Evolutionary conservation across 2,888 invertebrate genomes (phyloP).

Genomic region (Biston stratarius): DNA sequence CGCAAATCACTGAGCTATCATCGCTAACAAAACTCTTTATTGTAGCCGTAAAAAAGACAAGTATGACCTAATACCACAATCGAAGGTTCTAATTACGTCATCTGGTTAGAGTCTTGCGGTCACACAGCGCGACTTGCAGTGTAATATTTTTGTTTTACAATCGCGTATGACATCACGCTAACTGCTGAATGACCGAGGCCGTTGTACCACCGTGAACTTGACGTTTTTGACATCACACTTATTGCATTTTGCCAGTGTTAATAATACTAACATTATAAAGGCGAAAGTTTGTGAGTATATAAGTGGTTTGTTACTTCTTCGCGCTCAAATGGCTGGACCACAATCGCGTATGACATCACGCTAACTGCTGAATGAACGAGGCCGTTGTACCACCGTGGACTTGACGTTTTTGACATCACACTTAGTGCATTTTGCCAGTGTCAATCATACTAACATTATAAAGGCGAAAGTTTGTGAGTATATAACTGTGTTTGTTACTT

Average conservation of each 20-base stretch:
- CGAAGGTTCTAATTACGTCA: conserved; percentile 18
- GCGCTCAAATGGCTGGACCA: too few relatives aligned
- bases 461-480: too few relatives aligned
- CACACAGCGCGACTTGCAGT: conserved; percentile 19
- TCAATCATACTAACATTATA: too few relatives aligned
- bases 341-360: conserved; percentile 28
- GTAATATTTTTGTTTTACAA: conserved; percentile 7
- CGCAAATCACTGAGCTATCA: too few relatives aligned
- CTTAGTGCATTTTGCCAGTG: neutral
- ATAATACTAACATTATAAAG: too few relatives aligned
- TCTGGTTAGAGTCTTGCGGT: conserved; percentile 11
- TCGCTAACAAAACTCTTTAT: too few relatives aligned
- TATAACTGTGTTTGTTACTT: too few relatives aligned
- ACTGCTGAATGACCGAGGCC: conserved; percentile 25
- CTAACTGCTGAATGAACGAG: conserved; percentile 27
- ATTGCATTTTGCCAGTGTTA: neutral
- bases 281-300: too few relatives aligned
- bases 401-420: conserved; percentile 9
- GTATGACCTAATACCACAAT: too few relatives aligned
- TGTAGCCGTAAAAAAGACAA: too few relatives aligned
- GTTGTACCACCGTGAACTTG: conserved; percentile 27
- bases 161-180: conserved; percentile 28
- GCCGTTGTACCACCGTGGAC: conserved; percentile 21
- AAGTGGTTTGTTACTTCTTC: too few relatives aligned
- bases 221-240: neutral